phyloP scores from a whole-genome alignment of 2,888 invertebrate species.

The Tenthredo amoena region DNA sequence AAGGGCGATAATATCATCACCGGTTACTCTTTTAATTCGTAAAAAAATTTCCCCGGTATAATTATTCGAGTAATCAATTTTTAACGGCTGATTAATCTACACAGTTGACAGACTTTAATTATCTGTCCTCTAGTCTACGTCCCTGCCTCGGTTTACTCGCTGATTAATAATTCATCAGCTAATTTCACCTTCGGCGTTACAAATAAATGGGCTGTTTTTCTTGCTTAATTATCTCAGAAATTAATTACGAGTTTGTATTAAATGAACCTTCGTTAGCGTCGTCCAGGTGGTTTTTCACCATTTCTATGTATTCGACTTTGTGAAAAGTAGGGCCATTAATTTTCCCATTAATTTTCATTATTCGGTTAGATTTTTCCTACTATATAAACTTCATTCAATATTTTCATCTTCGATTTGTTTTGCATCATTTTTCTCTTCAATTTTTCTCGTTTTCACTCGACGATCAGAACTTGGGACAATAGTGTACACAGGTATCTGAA shows the following conservation, averaged over 20 bases:
- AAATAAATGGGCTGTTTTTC: not conserved
- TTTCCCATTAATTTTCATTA: not conserved
- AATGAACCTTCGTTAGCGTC: not conserved
- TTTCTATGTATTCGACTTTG: not conserved
- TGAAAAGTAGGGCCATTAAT: not conserved
- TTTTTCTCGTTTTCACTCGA: not conserved
- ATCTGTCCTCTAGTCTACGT: not conserved
- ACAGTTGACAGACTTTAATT: not conserved
- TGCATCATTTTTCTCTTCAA: not conserved
- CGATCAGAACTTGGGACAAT: slow-evolving; percentile 4
- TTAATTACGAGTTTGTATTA: not conserved
- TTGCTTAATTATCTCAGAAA: not conserved
- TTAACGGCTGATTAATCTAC: not conserved
- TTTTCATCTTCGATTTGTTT: not conserved
- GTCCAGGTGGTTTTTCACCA: not conserved
- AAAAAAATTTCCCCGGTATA: not conserved
- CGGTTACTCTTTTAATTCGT: not conserved
- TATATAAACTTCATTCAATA: not conserved
- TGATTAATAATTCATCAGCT: not conserved
- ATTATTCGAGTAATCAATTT: not conserved
- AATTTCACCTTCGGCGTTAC: not conserved
- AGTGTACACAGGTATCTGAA: slow-evolving; percentile 13
- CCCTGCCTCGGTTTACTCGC: not conserved
- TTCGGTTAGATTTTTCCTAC: not conserved
- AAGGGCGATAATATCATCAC: not conserved